Percentiles rank a stretch among this genome's conserved stretches.
Conservation (phyloP, 2,113 vertebrate genomes). For the Phoxinus phoxinus region DNA sequence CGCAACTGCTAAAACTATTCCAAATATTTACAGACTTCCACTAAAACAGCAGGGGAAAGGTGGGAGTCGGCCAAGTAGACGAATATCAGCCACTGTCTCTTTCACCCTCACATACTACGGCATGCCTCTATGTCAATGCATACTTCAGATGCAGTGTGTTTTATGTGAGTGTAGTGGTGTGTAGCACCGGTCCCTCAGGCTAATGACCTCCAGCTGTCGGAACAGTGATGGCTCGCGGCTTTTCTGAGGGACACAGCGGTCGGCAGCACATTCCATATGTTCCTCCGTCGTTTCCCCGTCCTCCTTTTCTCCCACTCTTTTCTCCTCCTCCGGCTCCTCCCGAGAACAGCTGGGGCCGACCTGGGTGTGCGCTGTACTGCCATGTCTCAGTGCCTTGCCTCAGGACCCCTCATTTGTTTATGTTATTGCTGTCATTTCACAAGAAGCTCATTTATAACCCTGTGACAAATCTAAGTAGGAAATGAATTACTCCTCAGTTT, state of each 20-base stretch:
- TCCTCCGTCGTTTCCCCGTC: not conserved
- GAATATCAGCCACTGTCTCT: not conserved
- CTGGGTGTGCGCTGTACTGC: conserved; percentile 38
- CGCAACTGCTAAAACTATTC: not conserved
- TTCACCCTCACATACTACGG: not conserved
- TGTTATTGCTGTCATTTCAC: conserved; percentile 48
- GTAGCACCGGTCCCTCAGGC: conserved; percentile 47
- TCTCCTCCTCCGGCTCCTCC: conserved; percentile 39
- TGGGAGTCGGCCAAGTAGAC: not conserved
- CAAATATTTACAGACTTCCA: not conserved
- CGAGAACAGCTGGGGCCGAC: conserved; percentile 48
- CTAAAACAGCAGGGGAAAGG: not conserved
- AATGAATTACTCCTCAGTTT: not conserved
- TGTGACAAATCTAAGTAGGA: conserved; percentile 28
- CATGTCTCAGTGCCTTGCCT: conserved; percentile 47
- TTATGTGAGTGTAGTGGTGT: conserved; percentile 37
- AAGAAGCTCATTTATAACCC: conserved; percentile 43
- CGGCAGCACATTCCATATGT: conserved; percentile 47
- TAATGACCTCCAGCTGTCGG: conserved; percentile 67
- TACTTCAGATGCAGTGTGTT: conserved; percentile 19
- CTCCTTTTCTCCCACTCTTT: conserved; percentile 25
- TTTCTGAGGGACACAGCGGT: conserved; percentile 42
- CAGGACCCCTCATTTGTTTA: conserved; percentile 46
- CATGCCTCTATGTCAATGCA: not conserved
- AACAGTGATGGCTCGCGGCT: conserved; percentile 39